A percentile compares a stretch with the other conserved stretches of the same genome.
These are phyloP conservation scores for Malacoctenus gilli DNA, from an alignment of 2,797 vertebrate genomes.

Conservation along the genomic window DNA sequence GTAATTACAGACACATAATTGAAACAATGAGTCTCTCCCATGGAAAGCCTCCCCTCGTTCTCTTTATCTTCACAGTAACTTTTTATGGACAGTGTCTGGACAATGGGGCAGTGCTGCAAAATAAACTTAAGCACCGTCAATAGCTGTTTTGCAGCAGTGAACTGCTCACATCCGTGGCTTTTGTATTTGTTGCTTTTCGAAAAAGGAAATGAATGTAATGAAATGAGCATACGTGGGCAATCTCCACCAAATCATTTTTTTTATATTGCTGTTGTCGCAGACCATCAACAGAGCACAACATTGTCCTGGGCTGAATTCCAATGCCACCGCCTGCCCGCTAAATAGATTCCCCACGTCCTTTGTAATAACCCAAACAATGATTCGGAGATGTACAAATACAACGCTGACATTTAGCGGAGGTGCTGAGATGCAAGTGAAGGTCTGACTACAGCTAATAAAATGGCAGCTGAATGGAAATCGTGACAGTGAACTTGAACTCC, in stretches of 20 bases:
- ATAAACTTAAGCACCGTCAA: slow-evolving; percentile 44
- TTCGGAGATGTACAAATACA: slow-evolving; percentile 57
- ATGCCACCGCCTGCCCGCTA: slow-evolving; percentile 34
- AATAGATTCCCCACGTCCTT: slow-evolving; percentile 52
- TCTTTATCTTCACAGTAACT: slow-evolving; percentile 37
- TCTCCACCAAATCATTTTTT: slow-evolving; percentile 53
- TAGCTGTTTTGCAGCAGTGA: slow-evolving; percentile 42
- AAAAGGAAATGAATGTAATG: slow-evolving; percentile 54
- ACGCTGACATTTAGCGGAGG: slow-evolving; percentile 57
- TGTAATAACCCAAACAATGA: slow-evolving; percentile 51
- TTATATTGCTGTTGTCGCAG: slow-evolving; percentile 30
- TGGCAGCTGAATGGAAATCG: slow-evolving; percentile 38
- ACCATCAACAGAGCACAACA: slow-evolving; percentile 37
- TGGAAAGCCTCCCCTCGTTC: slow-evolving; percentile 35
- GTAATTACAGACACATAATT: slow-evolving; percentile 73
- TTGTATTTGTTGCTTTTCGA: slow-evolving; percentile 32
- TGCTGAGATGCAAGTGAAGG: slow-evolving; percentile 38
- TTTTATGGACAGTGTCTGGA: slow-evolving; percentile 26
- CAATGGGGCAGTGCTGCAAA: slow-evolving; percentile 26
- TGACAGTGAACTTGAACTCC: slow-evolving; percentile 46
- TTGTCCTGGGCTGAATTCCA: slow-evolving; percentile 51
- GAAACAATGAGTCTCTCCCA: slow-evolving; percentile 67
- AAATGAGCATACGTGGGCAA: slow-evolving; percentile 44
- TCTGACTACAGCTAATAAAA: slow-evolving; percentile 45
- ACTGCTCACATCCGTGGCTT: slow-evolving; percentile 40